Evolutionary conservation across 2,888 invertebrate genomes (phyloP), one percentile per base, ranked within the genome.

Genomic region (Tipula vernalis): DNA sequence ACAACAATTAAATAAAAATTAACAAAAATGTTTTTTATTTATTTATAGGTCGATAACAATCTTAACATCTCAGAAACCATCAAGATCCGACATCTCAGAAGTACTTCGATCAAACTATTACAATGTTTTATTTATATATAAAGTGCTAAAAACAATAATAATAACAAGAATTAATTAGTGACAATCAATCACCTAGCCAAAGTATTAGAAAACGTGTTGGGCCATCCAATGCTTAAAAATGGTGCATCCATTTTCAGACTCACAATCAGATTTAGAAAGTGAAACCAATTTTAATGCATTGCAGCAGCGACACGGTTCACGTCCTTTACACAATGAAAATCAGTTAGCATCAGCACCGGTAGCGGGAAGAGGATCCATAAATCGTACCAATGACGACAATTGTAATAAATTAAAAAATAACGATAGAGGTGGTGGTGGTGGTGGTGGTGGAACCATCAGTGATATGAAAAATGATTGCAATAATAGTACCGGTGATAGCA

Each of bases 181-280:
- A 39, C n/a, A 84, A 39, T 84, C 15, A 84, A 84, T 5, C 10
- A 1, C 13, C 2, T 84, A 5, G 1, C 39, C 5, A 84, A 84
- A 84, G 15, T 39, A 39, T 15, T 84, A 84, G 2, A 5, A n/a
- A 28, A 28, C 28, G 28, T 28, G 3, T 36, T 84, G 13, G 39
- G 39, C n/a, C n/a, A 39, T 84, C 15, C 84, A 84, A 39, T 84
- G 84, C 36, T 47, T 57, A 13, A 86, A 86, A 87, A 87, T 87
- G 87, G 86, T 87, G 83, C 86, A 87, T 86, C 87, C 87, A 47
- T 87, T 87, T 42, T 87, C 87, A n/a, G 87, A 87, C 57, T 85
- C 87, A 39, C 87, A 87, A 87, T 87, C 87, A 12, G 87, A 87
- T 86, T 39, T 87, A 85, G 87, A 87, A 39, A 87, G 87, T 87